These are phyloP conservation scores for Genyomyrus donnyi DNA, from an alignment of 2,113 vertebrate species.

Conservation along the genomic window DNA sequence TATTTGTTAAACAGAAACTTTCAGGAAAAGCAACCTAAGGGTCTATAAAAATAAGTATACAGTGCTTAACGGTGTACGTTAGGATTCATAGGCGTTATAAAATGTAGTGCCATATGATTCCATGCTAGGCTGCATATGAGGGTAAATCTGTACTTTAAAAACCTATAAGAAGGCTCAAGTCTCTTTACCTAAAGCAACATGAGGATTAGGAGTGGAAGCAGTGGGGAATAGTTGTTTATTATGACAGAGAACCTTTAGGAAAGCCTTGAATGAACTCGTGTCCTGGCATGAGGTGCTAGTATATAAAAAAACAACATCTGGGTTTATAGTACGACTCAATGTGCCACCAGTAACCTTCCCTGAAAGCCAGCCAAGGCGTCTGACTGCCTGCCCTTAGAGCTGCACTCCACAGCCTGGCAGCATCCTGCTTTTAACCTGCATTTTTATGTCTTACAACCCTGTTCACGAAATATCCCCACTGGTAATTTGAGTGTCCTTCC, in stretches of 20 bases:
- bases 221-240: not conserved
- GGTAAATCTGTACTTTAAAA: slow-evolving; percentile 4
- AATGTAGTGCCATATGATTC: not conserved
- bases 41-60: not conserved
- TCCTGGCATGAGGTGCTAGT: slow-evolving; percentile 13
- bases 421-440: not conserved
- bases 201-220: not conserved
- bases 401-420: not conserved
- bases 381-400: not conserved
- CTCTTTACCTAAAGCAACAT: slow-evolving; percentile 4
- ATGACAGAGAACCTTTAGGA: not conserved
- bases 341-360: slow-evolving; percentile 2
- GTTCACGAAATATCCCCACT: not conserved
- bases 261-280: slow-evolving; percentile 13
- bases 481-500: not conserved
- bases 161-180: not conserved
- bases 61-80: not conserved
- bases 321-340: not conserved
- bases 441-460: not conserved
- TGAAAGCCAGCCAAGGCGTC: not conserved
- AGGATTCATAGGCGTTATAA: not conserved
- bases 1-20: not conserved
- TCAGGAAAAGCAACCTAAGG: not conserved
- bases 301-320: not conserved
- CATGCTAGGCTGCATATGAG: not conserved